phyloP scores from a whole-genome alignment of 2,888 invertebrate genomes.

The Bedellia somnulentella region DNA sequence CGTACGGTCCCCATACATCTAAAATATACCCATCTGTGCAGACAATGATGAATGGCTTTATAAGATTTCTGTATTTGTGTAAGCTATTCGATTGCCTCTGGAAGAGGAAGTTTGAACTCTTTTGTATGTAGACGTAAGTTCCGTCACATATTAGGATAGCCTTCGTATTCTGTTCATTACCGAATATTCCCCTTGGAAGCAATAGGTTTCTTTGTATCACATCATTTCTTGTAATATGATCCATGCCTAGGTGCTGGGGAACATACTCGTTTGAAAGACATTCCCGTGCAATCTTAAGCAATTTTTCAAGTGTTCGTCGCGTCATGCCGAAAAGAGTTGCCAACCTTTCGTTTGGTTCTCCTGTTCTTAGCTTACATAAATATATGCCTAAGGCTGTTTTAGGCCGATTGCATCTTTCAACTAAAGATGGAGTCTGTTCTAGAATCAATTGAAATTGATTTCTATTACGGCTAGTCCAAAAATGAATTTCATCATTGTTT shows the following conservation, averaged over 20 bases:
- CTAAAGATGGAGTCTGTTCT: not conserved
- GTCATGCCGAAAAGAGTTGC: not conserved
- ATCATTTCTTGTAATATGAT: conserved; percentile 1
- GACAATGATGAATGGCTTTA: conserved; percentile 8
- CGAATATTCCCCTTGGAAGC: not conserved
- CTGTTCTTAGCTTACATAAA: not conserved
- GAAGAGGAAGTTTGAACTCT: conserved; percentile 2
- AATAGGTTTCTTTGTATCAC: not conserved
- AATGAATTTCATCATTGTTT: not conserved
- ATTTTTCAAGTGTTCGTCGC: not conserved
- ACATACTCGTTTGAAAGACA: not conserved
- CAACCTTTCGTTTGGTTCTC: not conserved
- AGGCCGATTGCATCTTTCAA: not conserved
- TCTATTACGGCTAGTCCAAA: not conserved
- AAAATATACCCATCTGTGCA: conserved; percentile 7
- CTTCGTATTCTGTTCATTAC: not conserved
- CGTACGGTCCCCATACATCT: conserved; percentile 7
- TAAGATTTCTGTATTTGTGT: conserved; percentile 6
- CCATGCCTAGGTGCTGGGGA: not conserved
- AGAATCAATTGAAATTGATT: not conserved
- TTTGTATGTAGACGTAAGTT: conserved; percentile 5
- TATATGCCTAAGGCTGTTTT: not conserved
- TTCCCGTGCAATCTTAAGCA: not conserved
- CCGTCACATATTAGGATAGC: conserved; percentile 6
- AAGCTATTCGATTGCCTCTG: conserved; percentile 3